phyloP scores from a whole-genome alignment of 2,888 invertebrate genomes.

The Scaptomyza polygonia region DNA sequence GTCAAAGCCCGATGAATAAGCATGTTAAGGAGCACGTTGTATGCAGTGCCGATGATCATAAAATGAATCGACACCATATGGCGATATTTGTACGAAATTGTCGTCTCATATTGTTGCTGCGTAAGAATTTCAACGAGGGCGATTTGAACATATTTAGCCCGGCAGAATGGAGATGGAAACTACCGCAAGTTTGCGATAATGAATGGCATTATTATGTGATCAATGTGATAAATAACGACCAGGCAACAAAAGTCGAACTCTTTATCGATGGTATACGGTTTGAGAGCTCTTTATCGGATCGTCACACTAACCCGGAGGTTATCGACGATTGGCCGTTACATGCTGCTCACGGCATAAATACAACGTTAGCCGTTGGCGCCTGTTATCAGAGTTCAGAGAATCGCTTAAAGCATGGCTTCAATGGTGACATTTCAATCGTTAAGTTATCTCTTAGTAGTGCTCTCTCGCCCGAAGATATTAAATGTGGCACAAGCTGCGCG shows the following conservation, averaged over 20 bases:
- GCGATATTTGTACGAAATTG: slow-evolving; percentile 98
- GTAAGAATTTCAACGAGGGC: slow-evolving; percentile 95
- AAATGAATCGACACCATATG: slow-evolving; percentile 99
- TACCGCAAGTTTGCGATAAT: slow-evolving; percentile 97
- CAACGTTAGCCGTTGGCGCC: slow-evolving; percentile 96
- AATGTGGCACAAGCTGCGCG: slow-evolving; percentile 83
- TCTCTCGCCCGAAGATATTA: slow-evolving; percentile 79
- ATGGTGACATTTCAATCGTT: slow-evolving; percentile 84
- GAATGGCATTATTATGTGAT: slow-evolving; percentile 99
- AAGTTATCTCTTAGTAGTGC: slow-evolving; percentile 77
- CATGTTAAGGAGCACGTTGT: slow-evolving; percentile 98
- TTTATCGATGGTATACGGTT: slow-evolving; percentile 92
- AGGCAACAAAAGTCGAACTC: slow-evolving; percentile 88
- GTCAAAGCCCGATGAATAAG: slow-evolving; percentile 89
- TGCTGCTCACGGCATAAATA: slow-evolving; percentile 96
- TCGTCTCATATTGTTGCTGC: slow-evolving; percentile 95
- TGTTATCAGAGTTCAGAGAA: slow-evolving; percentile 99
- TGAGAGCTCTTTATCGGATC: slow-evolving; percentile 84
- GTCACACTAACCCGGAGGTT: slow-evolving; percentile 95
- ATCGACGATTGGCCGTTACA: slow-evolving; percentile 99
- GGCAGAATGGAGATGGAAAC: slow-evolving; percentile 99
- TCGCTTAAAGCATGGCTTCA: slow-evolving; percentile 91
- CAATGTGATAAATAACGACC: slow-evolving; percentile 90
- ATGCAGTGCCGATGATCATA: slow-evolving; percentile 98
- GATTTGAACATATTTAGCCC: slow-evolving; percentile 97